These are phyloP conservation scores for Epinephelus moara DNA, from an alignment of 2,113 vertebrate genomes.

Conservation along the genomic window DNA sequence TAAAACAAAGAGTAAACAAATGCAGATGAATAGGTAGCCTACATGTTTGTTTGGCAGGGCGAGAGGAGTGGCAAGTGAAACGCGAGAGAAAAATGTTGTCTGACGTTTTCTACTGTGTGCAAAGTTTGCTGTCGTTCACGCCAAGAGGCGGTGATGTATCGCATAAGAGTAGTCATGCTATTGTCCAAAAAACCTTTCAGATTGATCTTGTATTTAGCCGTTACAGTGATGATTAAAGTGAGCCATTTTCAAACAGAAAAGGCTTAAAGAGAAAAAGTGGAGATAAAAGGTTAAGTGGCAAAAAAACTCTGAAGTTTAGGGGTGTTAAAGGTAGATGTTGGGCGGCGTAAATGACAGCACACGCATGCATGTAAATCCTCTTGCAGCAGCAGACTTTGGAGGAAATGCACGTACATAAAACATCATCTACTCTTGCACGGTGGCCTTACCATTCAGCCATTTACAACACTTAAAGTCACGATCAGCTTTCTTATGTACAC, in stretches of 20 bases:
- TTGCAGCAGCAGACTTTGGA: not conserved
- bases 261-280: not conserved
- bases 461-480: slow-evolving; percentile 44
- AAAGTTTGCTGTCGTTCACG: slow-evolving; percentile 41
- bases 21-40: slow-evolving; percentile 55
- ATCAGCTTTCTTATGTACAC: slow-evolving; percentile 29
- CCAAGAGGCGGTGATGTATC: not conserved
- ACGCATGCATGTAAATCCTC: not conserved
- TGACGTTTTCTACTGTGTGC: slow-evolving; percentile 41
- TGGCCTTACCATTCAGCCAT: slow-evolving; percentile 17
- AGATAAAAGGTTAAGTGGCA: not conserved
- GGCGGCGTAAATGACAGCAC: not conserved
- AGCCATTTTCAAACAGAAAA: slow-evolving; percentile 5
- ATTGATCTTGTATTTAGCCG: not conserved
- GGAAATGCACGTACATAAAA: not conserved
- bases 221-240: not conserved
- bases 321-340: not conserved
- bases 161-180: not conserved
- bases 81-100: slow-evolving; percentile 37
- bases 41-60: slow-evolving; percentile 48
- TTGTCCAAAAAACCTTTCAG: not conserved
- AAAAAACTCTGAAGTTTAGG: not conserved
- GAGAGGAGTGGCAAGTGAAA: slow-evolving; percentile 60
- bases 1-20: slow-evolving; percentile 67
- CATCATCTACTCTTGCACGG: not conserved